Base-by-base conservation (phyloP, 2,888 invertebrate genomes). In the Apamea epomidion region DNA sequence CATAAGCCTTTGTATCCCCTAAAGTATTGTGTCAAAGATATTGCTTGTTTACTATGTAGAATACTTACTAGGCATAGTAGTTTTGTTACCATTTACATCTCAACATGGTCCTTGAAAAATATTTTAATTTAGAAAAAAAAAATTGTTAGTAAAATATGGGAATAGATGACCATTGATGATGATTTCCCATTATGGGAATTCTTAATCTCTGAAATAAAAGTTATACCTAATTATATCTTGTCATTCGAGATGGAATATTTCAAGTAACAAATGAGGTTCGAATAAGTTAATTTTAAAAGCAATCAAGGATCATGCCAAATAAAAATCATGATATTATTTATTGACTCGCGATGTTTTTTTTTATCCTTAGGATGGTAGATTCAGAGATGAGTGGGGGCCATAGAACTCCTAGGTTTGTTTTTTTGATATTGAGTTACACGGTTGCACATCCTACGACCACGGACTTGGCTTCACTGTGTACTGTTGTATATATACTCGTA, bases 401-500 rank as follows among this genome's bases (percentile, higher is more conserved):
- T 97, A 97, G 97, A 96, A 97, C 97, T 94, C 97, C 98, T 97
- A 98, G 98, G 98, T 98, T 98, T 97, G 97, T 97, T 95, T 87
- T 94, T 95, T 96, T 95, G 91, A 93, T 96, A 96, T 95, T 96
- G 96, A 95, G 96, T 96, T 96, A 94, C 92, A 93, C 93, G 93
- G 94, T 94, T 92, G 96, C 97, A 96, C 96, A 93, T 90, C 91
- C 91, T 86, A 86, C 76, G 81, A 83, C 88, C 85, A 82, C 86
- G 86, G 88, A 89, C 87, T 80, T 88, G 86, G 89, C 87, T 87
- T 89, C 90, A 90, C 90, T 89, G 88, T 90, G 90, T 85, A 86
- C 88, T 84, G 70, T 82, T 90, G 90, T 91, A 91, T 90, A 91
- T 77, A 72, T 90, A 89, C 76, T 90, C 91, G 90, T 91, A 84